phyloP scores from a whole-genome alignment of 2,113 vertebrate genomes.

The Lanius collurio region DNA sequence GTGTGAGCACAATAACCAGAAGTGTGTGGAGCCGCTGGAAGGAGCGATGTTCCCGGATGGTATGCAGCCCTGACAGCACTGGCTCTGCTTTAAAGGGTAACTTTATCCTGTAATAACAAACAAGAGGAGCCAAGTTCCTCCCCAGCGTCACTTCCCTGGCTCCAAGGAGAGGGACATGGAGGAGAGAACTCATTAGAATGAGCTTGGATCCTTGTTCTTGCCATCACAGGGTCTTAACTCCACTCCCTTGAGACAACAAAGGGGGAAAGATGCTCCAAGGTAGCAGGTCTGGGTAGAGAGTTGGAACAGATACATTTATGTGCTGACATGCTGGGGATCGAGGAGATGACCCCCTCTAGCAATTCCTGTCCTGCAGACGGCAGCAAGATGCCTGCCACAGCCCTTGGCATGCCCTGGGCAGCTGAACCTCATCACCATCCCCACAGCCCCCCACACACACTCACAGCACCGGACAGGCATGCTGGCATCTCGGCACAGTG shows the following conservation, averaged over 20 bases:
- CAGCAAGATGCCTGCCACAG: not conserved
- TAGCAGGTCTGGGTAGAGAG: not conserved
- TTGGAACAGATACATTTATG: not conserved
- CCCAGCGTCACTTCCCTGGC: conserved; percentile 29
- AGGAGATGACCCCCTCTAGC: not conserved
- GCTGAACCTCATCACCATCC: rapidly evolving
- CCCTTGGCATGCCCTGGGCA: not conserved
- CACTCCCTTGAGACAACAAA: not conserved
- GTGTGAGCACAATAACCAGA: not conserved
- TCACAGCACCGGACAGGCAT: not conserved
- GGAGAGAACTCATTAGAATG: not conserved
- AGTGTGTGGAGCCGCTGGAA: not conserved
- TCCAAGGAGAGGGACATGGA: not conserved
- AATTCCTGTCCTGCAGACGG: not conserved
- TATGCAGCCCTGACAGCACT: conserved; percentile 37
- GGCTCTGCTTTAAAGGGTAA: conserved; percentile 56
- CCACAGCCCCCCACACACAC: rapidly evolving
- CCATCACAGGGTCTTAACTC: not conserved
- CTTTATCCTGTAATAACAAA: conserved; percentile 59
- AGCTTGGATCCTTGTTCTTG: not conserved
- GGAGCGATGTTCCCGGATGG: conserved; percentile 6
- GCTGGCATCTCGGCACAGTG: rapidly evolving
- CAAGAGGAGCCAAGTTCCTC: conserved; percentile 40
- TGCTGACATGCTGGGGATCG: rapidly evolving
- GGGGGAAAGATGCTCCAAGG: not conserved